These are phyloP conservation scores for Hemiprocne comata DNA, from an alignment of 2,113 vertebrate genomes.

Conservation along the genomic window DNA sequence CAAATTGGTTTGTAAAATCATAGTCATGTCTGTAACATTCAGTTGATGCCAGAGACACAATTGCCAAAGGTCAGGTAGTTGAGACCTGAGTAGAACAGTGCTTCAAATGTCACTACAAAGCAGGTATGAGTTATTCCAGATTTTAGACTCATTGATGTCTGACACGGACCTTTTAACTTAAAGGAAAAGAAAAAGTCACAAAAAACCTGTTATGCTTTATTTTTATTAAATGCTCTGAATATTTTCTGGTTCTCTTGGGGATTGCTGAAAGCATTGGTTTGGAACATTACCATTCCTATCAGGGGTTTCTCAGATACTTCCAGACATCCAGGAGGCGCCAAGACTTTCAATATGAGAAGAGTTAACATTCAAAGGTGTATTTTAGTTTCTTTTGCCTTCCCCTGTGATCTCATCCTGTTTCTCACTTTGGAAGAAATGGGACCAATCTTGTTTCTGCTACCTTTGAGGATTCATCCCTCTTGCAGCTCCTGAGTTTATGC, in stretches of 20 bases:
- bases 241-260: neutral
- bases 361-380: neutral
- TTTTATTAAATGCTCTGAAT: neutral
- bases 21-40: neutral
- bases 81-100: neutral
- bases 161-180: neutral
- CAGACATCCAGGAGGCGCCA: neutral
- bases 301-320: neutral
- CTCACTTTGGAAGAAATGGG: neutral
- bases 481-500: neutral
- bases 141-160: neutral
- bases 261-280: neutral
- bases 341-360: neutral
- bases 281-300: neutral
- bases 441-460: rapidly evolving
- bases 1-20: neutral
- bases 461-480: neutral
- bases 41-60: constrained; percentile 8
- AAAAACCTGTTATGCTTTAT: neutral
- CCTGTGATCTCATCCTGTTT: neutral
- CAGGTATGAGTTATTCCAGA: neutral
- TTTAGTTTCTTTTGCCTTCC: neutral
- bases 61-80: neutral
- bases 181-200: neutral
- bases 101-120: neutral